A percentile compares a stretch with the other conserved stretches of the same genome.
Evolutionary conservation across 2,113 vertebrate species (phyloP).

Genomic region (Synodontis membranacea): DNA sequence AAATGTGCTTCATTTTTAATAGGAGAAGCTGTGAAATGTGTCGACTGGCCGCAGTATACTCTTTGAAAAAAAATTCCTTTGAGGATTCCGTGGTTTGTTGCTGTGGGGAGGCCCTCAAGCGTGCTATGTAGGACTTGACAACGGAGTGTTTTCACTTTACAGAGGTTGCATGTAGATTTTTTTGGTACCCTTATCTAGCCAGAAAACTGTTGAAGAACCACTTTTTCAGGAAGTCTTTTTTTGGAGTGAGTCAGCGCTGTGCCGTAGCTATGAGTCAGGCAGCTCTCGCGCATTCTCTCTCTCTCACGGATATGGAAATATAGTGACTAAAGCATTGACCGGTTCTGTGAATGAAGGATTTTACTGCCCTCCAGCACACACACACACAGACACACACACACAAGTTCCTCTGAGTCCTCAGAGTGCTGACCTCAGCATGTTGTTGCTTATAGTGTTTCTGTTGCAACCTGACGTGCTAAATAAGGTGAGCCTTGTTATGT

Average conservation of each 20-base stretch:
- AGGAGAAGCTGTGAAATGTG: constrained; percentile 14
- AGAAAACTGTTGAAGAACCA: neutral
- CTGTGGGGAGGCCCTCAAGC: neutral
- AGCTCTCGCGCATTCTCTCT: neutral
- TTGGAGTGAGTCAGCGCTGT: neutral
- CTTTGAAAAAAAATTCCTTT: neutral
- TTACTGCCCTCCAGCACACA: constrained; percentile 1
- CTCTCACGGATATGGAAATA: constrained; percentile 25
- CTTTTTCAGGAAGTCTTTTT: neutral
- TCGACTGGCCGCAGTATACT: neutral
- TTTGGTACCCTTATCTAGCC: neutral
- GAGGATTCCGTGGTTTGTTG: neutral
- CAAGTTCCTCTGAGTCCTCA: neutral
- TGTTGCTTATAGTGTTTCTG: constrained; percentile 20
- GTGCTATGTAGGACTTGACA: neutral
- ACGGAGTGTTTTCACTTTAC: neutral
- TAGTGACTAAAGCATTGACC: constrained; percentile 2
- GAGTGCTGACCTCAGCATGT: constrained; percentile 33
- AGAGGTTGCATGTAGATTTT: neutral
- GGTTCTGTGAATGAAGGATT: constrained; percentile 43
- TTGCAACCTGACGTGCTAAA: constrained; percentile 3
- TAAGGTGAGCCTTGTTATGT: neutral
- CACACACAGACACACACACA: neutral
- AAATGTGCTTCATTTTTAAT: neutral
- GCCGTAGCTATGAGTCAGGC: constrained; percentile 35